Conservation (phyloP, 2,888 invertebrate genomes). For the Pteria penguin region DNA sequence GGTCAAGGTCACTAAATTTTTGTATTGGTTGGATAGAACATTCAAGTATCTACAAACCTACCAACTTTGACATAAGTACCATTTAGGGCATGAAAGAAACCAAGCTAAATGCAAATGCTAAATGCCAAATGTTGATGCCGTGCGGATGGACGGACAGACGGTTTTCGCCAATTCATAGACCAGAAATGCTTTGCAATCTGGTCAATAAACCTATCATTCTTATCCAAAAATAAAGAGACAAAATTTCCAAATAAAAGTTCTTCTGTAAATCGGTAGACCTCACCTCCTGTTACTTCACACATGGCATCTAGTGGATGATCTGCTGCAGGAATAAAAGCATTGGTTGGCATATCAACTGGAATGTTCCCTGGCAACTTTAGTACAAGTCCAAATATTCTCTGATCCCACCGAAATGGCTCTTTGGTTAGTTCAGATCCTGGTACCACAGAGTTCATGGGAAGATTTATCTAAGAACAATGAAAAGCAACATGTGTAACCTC, state of each 20-base stretch:
- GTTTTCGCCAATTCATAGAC: no score
- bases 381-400: constrained; percentile 96
- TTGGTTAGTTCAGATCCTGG: constrained; percentile 97
- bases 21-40: no score
- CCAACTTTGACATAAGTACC: no score
- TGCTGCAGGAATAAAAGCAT: constrained; percentile 88
- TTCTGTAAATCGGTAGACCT: neutral
- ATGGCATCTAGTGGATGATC: constrained; percentile 98
- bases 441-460: constrained; percentile 93
- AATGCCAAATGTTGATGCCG: no score
- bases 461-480: constrained; percentile 86
- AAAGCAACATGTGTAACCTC: constrained; percentile 9
- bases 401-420: constrained; percentile 99
- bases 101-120: no score
- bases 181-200: no score
- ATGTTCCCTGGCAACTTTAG: constrained; percentile 92
- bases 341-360: constrained; percentile 85
- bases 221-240: no score
- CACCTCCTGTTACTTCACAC: constrained; percentile 99
- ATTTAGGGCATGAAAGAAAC: no score
- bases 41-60: no score
- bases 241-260: neutral
- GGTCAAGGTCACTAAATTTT: no score
- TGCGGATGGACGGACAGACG: no score
- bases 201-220: no score